Evolutionary conservation across 2,113 vertebrate species (phyloP).

Genomic region (Corydoras sp.): DNA sequence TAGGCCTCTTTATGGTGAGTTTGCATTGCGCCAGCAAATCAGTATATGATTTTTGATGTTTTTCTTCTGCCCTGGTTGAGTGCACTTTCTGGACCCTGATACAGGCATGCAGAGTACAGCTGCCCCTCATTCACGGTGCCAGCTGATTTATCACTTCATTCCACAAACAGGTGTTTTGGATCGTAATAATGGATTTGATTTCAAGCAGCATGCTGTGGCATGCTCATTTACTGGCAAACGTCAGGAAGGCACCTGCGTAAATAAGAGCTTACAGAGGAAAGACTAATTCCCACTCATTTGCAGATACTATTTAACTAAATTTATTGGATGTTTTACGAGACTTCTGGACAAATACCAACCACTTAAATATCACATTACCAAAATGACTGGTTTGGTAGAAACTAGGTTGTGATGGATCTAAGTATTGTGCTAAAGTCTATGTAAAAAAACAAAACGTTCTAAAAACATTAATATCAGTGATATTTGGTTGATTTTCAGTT

Average conservation of each 20-base stretch:
- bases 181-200: constrained; percentile 38
- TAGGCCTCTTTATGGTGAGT: neutral
- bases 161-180: constrained; percentile 42
- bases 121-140: constrained; percentile 7
- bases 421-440: too few relatives aligned
- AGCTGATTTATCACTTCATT: constrained; percentile 26
- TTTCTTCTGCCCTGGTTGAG: neutral
- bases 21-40: neutral
- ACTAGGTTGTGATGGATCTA: too few relatives aligned
- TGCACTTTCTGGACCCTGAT: neutral
- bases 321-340: too few relatives aligned
- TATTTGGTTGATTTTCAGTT: too few relatives aligned
- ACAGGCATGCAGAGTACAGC: constrained; percentile 18
- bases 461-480: too few relatives aligned
- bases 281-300: constrained; percentile 11
- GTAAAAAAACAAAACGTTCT: too few relatives aligned
- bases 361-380: too few relatives aligned
- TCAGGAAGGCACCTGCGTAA: constrained; percentile 32
- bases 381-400: too few relatives aligned
- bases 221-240: constrained; percentile 8
- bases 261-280: constrained; percentile 17
- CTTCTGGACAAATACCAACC: too few relatives aligned
- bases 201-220: constrained; percentile 16
- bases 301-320: neutral
- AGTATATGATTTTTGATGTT: neutral